Percentiles rank a stretch among this genome's conserved stretches.
These are phyloP conservation scores for Oreochromis aureus DNA, from an alignment of 2,113 vertebrate species.

Conservation along the genomic window DNA sequence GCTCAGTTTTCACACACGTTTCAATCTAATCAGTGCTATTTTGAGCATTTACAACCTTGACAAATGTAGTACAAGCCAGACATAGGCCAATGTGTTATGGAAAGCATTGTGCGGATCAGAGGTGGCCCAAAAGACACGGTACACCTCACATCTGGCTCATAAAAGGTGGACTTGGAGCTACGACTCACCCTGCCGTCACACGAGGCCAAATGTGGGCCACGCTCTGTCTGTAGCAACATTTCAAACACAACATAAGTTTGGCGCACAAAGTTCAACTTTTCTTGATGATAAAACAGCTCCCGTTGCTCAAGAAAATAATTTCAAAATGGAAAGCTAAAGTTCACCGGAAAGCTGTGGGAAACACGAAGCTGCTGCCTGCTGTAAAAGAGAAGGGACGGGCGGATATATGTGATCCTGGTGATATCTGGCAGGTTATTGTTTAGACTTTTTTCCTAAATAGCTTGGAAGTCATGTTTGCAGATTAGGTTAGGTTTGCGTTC, in stretches of 20 bases:
- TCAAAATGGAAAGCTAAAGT: constrained; percentile 14
- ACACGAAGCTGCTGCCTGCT: background rate
- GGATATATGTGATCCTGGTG: background rate
- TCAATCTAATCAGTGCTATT: background rate
- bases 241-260: background rate
- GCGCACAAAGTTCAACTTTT: background rate
- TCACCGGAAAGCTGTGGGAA: background rate
- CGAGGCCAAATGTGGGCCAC: background rate
- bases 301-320: constrained; percentile 20
- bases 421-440: background rate
- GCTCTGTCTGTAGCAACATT: background rate
- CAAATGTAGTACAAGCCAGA: background rate
- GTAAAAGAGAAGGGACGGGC: background rate
- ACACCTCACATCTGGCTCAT: background rate
- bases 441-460: background rate
- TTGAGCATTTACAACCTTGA: background rate
- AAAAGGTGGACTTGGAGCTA: background rate
- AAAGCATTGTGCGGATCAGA: background rate
- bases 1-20: background rate
- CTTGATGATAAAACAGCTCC: constrained; percentile 1
- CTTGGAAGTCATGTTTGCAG: background rate
- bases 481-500: background rate
- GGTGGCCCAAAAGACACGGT: background rate
- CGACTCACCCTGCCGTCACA: background rate
- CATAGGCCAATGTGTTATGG: background rate